Base-by-base conservation (phyloP, 2,888 invertebrate genomes). In the Euphydryas editha region DNA sequence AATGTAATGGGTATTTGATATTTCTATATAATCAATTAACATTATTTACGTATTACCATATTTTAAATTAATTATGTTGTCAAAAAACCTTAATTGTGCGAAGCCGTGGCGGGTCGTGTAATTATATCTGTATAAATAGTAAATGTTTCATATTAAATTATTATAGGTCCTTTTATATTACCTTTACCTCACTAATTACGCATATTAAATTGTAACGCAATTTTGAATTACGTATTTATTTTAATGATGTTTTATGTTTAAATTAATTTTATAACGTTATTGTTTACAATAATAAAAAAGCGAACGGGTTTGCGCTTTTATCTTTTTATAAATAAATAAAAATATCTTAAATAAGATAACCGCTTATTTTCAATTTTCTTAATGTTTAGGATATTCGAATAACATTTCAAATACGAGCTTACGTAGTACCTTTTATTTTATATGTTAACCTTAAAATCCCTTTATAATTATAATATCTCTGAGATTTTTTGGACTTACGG, bases 321-420 rank as follows among this genome's bases (percentile, higher is more conserved):
- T 36, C 20, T 55, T 39, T 21, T 42, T 51, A 39, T 46, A 59
- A 55, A 63, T 63, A 51, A 58, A 58, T 42, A 21, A 24, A 15
- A 44, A 47, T 42, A 1, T 15, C 4, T 42, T 4, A 42, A 42
- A 42, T n/a, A n/a, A 4, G 42, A 15, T 15, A 15, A 42, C 5
- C 13, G 5, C 15, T 42, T 42, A n/a, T 42, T 2, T 39, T 13
- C 10, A 37, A 37, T 37, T 36, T 37, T 37, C 37, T 13, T 37
- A 37, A 37, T 13, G 3, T 39, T 39, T 39, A 15, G 15, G 8
- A 39, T 39, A 15, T 39, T 13, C 11, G 15, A 39, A 39, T 8
- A 39, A 1, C 13, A 11, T 39, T 39, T 39, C 39, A 30, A 8
- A 30, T 30, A 30, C 0, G 6, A 30, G 30, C 30, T 39, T 39